Percentiles rank a stretch among this genome's conserved stretches.
Conservation (phyloP, 1,140 invertebrate species). For the Drosophila mauritiana region DNA sequence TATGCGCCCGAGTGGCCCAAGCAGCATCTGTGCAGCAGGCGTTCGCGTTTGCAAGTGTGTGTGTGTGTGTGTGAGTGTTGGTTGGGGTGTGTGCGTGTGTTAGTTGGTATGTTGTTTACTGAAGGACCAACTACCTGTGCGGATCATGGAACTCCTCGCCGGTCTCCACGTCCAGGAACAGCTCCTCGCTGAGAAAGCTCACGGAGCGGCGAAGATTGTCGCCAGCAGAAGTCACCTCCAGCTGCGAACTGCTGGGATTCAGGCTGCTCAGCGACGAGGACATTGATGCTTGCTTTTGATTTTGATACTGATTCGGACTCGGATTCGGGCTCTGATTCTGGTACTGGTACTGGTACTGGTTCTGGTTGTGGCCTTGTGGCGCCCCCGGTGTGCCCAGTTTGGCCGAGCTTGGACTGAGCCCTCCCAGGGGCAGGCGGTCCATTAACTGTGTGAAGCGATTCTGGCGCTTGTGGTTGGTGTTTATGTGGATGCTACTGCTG, state of each 20-base stretch:
- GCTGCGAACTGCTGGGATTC: constrained; percentile 3
- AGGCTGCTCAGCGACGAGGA: constrained; percentile 1
- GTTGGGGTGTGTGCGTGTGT: background rate
- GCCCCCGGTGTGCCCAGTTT: background rate
- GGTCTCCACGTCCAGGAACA: constrained; percentile 52
- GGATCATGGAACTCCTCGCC: constrained; percentile 48
- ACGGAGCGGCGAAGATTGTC: constrained; percentile 36
- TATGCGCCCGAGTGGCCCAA: constrained; percentile 38
- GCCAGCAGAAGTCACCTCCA: constrained; percentile 17
- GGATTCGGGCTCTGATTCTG: background rate
- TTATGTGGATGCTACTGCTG: constrained; percentile 2
- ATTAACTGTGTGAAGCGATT: constrained; percentile 10
- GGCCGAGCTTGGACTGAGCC: background rate
- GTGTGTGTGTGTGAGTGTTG: background rate
- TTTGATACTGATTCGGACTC: background rate
- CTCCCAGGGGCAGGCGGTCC: constrained; percentile 14
- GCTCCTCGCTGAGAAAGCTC: constrained; percentile 65
- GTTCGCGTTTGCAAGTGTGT: background rate
- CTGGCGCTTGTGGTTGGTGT: constrained; percentile 9
- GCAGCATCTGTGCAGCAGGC: background rate
- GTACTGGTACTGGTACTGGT: background rate
- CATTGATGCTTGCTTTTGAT: background rate
- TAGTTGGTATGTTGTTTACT: constrained; percentile 4
- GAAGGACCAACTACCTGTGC: constrained; percentile 54
- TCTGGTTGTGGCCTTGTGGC: background rate